These are phyloP conservation scores for Sebastes glaucus DNA, from an alignment of 2,797 vertebrate genomes.

Conservation along the genomic window DNA sequence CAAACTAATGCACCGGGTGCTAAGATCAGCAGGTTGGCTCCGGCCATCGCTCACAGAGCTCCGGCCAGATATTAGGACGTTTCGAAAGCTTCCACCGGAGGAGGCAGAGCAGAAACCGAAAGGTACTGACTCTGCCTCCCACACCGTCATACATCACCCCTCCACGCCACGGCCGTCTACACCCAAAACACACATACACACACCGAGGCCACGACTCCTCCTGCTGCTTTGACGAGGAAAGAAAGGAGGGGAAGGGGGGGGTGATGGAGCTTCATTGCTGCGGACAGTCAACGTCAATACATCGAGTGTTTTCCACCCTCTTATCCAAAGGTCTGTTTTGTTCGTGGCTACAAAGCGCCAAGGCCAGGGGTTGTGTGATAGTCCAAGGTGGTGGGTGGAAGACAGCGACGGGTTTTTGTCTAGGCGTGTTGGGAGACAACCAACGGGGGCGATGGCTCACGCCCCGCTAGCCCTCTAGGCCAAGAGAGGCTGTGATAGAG, in stretches of 20 bases:
- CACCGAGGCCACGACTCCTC: background rate
- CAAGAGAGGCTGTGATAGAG: conserved; percentile 43
- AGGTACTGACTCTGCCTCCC: conserved; percentile 56
- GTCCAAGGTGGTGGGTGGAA: conserved; percentile 37
- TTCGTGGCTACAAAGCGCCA: conserved; percentile 18
- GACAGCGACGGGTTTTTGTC: conserved; percentile 15
- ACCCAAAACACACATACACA: conserved; percentile 27
- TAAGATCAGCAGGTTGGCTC: conserved; percentile 75
- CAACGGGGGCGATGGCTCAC: conserved; percentile 38
- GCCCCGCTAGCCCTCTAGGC: conserved; percentile 59
- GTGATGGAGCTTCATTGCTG: conserved; percentile 58
- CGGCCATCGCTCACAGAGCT: conserved; percentile 66
- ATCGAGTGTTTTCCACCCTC: conserved; percentile 56
- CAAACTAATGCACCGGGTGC: conserved; percentile 75
- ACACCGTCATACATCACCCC: conserved; percentile 62
- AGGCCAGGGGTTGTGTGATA: conserved; percentile 16
- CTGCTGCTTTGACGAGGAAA: conserved; percentile 43
- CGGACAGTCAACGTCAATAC: conserved; percentile 65
- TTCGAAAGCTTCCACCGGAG: conserved; percentile 52
- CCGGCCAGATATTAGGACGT: conserved; percentile 52
- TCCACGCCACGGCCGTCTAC: conserved; percentile 3
- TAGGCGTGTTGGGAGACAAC: conserved; percentile 44
- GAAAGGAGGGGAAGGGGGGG: conserved; percentile 2
- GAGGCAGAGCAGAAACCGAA: conserved; percentile 39
- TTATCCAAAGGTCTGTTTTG: conserved; percentile 53